phyloP scores from a whole-genome alignment of 2,888 invertebrate species.

The Lasioglossum vierecki region DNA sequence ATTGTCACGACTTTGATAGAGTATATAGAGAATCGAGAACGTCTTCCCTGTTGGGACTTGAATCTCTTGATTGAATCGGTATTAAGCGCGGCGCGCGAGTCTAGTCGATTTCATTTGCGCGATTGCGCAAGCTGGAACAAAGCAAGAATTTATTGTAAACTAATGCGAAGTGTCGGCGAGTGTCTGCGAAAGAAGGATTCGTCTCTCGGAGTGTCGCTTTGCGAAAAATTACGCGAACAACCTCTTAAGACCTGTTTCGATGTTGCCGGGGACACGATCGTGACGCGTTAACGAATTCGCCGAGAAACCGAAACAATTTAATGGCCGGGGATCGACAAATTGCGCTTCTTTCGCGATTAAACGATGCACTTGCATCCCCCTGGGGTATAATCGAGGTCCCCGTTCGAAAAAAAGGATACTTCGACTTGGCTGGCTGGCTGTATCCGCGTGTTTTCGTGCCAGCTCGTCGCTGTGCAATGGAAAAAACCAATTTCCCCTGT shows the following conservation, averaged over 20 bases:
- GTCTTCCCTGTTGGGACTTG: conserved; percentile 8
- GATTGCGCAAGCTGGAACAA: background rate
- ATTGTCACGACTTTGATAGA: conserved; percentile 34
- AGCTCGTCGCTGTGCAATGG: conserved; percentile 67
- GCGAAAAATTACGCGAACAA: background rate
- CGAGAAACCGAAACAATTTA: conserved; percentile 54
- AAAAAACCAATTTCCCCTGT: conserved; percentile 73
- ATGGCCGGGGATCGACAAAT: conserved; percentile 63
- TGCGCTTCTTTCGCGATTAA: conserved; percentile 64
- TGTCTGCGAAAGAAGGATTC: background rate
- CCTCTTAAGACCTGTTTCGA: background rate
- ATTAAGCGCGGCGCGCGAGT: background rate
- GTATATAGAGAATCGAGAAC: conserved; percentile 12
- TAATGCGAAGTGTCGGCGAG: background rate
- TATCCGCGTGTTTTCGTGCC: conserved; percentile 66
- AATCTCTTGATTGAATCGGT: background rate
- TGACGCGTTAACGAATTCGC: conserved; percentile 42
- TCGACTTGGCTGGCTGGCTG: conserved; percentile 44
- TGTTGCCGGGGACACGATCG: background rate
- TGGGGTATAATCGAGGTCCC: conserved; percentile 59
- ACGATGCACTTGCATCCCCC: conserved; percentile 59
- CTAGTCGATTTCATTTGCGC: background rate
- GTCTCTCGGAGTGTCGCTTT: background rate
- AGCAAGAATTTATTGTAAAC: background rate
- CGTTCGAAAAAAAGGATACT: conserved; percentile 54